These are phyloP conservation scores for Eurytoma adleriae DNA, from an alignment of 2,888 invertebrate genomes.

Conservation along the genomic window DNA sequence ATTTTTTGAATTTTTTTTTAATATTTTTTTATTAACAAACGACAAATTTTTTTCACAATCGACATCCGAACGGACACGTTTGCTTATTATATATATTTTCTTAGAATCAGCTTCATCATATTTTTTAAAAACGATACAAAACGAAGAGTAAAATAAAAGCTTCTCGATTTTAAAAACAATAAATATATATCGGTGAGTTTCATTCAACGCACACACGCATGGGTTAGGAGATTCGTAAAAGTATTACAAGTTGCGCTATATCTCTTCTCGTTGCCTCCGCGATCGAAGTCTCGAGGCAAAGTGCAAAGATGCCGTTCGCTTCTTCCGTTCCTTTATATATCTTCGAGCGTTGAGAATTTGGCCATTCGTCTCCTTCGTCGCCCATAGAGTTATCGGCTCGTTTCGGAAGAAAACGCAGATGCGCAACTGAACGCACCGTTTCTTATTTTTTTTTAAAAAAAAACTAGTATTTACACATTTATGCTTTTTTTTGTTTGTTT, in stretches of 20 bases:
- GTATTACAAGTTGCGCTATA: slow-evolving; percentile 37
- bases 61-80: background rate
- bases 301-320: background rate
- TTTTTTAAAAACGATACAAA: slow-evolving; percentile 42
- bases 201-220: slow-evolving; percentile 12
- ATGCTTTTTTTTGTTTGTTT: slow-evolving; percentile 7
- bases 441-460: slow-evolving; percentile 28
- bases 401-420: slow-evolving; percentile 29
- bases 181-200: slow-evolving; percentile 30
- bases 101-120: slow-evolving; percentile 7
- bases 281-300: slow-evolving; percentile 11
- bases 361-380: background rate
- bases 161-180: slow-evolving; percentile 34
- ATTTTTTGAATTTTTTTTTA: background rate
- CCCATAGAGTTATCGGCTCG: background rate
- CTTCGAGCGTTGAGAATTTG: background rate
- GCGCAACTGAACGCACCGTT: slow-evolving; percentile 31
- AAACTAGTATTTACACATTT: slow-evolving; percentile 45
- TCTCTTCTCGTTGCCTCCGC: background rate
- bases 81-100: slow-evolving; percentile 15
- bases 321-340: slow-evolving; percentile 7
- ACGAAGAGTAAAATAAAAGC: slow-evolving; percentile 34
- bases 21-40: slow-evolving; percentile 38
- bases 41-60: slow-evolving; percentile 23
- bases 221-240: slow-evolving; percentile 45